These are phyloP conservation scores for Propsilocerus akamusi DNA, from an alignment of 1,140 invertebrate species.

Conservation along the genomic window DNA sequence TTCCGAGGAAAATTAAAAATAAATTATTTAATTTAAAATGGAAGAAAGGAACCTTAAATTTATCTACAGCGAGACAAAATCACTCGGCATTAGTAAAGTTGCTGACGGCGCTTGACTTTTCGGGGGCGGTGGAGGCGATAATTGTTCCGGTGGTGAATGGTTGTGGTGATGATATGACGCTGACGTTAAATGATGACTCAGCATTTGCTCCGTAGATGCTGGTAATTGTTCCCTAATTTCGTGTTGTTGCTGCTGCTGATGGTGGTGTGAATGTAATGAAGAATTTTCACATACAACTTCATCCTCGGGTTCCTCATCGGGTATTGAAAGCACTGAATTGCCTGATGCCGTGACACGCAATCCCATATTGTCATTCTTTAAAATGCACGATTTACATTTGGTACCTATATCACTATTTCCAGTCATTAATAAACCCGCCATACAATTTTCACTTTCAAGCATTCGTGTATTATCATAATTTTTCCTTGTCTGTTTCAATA, in stretches of 20 bases:
- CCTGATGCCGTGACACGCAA: constrained; percentile 71
- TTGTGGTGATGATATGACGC: neutral
- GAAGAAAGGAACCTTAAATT: neutral
- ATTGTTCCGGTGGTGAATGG: neutral
- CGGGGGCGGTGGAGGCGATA: neutral
- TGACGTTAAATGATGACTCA: neutral
- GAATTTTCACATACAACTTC: constrained; percentile 8
- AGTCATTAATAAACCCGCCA: constrained; percentile 9
- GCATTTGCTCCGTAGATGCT: too few species aligned
- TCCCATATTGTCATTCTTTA: constrained; percentile 76
- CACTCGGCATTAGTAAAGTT: neutral
- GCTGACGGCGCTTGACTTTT: neutral
- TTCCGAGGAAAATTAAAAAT: too few species aligned
- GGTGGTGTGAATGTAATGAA: neutral
- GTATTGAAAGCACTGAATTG: constrained; percentile 59
- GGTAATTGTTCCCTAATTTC: too few species aligned
- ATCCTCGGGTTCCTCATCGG: constrained; percentile 29
- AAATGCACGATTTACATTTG: constrained; percentile 23
- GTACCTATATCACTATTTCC: constrained; percentile 9
- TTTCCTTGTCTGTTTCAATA: constrained; percentile 19
- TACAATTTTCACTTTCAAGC: neutral
- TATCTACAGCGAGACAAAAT: neutral
- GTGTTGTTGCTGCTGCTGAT: neutral
- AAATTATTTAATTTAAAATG: too few species aligned
- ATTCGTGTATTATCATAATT: neutral